Base-by-base conservation (phyloP, 2,888 invertebrate species). In the Lacanobia oleracea region DNA sequence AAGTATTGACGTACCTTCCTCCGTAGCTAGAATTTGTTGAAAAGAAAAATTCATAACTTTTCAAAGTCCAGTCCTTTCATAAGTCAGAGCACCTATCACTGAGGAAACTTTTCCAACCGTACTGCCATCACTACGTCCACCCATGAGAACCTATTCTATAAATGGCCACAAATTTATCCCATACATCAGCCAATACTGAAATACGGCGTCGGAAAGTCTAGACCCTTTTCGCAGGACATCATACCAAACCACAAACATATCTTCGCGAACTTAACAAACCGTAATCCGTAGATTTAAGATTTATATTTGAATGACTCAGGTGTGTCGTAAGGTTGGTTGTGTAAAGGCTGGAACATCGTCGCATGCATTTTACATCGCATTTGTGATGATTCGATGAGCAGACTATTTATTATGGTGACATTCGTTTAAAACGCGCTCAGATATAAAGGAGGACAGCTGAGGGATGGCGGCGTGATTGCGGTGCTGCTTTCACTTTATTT, bases 361-460 rank as follows among this genome's bases (percentile, higher is more conserved):
- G 87, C 88, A 88, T 91, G 89, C 89, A 90, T 92, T 92, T 91
- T 90, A 87, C 90, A 91, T 90, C 86, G 87, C 88, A 86, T 89
- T 91, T 88, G 91, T 89, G 88, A 91, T 86, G 89, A 88, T 88
- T 87, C 89, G 89, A 88, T 88, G 91, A 81, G 82, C 89, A 88
- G 83, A 86, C 87, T 88, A 90, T 91, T 90, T 91, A 91, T 90
- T 87, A 88, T 77, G 83, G 85, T 86, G 90, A 88, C 90, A 87
- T 89, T 87, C 85, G 88, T 87, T 90, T 89, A 87, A 88, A 82
- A 82, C 72, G 79, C 85, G 84, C 84, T 82, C 59, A 68, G 60
- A 67, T 72, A 75, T 78, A 74, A 70, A 75, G 63, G 59, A 71
- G 63, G 69, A 72, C 61, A 70, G 72, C 56, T 61, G 71, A 75